Percentiles rank a stretch among this genome's conserved stretches.
phyloP scores from a whole-genome alignment of 23 tunicate genomes.

The Clavelina lepadiformis region DNA sequence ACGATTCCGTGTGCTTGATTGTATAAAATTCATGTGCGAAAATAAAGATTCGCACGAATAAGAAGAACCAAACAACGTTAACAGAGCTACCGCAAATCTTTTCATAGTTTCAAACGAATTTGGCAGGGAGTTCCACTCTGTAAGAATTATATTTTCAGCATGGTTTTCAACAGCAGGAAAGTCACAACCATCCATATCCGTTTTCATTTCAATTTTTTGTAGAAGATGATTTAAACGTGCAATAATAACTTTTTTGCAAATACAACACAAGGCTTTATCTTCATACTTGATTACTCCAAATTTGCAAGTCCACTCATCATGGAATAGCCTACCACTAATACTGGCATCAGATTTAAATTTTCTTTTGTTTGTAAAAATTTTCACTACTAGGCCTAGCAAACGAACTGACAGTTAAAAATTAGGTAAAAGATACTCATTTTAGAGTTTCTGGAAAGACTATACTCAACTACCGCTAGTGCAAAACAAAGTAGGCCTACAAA shows the following conservation, averaged over 20 bases:
- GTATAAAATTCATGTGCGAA: constrained; percentile 25
- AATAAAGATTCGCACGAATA: constrained; percentile 36
- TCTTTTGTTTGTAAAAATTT: constrained; percentile 7
- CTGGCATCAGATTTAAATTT: constrained; percentile 15
- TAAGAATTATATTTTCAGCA: no score
- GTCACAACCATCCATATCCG: constrained; percentile 4
- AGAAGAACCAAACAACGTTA: constrained; percentile 28
- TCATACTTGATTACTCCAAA: constrained; percentile 33
- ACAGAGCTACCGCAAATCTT: constrained; percentile 35
- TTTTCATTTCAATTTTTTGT: constrained; percentile 19
- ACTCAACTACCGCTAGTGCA: no score
- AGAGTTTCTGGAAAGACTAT: no score
- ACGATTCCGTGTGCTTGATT: no score
- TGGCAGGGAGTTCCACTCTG: constrained; percentile 37
- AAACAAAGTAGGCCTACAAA: no score
- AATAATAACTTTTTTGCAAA: constrained; percentile 23
- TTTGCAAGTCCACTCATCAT: constrained; percentile 28
- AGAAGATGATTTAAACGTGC: neutral
- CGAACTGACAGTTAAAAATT: constrained; percentile 17
- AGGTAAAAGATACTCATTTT: no score
- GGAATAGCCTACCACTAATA: constrained; percentile 12
- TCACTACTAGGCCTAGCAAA: constrained; percentile 18
- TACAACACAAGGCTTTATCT: constrained; percentile 31
- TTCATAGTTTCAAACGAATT: constrained; percentile 41
- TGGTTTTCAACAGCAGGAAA: constrained; percentile 9